phyloP scores from a whole-genome alignment of 2,797 vertebrate genomes.

The Otus scops region DNA sequence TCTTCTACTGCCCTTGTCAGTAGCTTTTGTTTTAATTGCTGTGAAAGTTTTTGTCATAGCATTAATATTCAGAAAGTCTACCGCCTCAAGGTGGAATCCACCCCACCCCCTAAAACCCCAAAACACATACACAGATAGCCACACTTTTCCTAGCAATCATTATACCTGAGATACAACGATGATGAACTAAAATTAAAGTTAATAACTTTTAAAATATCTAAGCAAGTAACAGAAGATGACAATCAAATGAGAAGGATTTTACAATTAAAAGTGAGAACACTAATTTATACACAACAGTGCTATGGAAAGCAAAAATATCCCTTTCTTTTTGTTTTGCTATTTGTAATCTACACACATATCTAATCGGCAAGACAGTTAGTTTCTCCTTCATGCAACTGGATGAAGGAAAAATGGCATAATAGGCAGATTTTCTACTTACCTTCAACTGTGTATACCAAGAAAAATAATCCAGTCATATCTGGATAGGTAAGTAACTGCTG shows the following conservation, averaged over 20 bases:
- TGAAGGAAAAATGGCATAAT: not conserved
- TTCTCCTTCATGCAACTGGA: not conserved
- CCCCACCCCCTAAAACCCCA: not conserved
- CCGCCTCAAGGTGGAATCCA: not conserved
- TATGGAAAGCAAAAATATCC: not conserved
- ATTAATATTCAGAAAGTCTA: not conserved
- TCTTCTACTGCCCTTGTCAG: not conserved
- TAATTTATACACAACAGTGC: not conserved
- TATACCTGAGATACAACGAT: not conserved
- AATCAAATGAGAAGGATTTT: not conserved
- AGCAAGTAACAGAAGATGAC: not conserved
- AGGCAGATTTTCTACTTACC: not conserved
- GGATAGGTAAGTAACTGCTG: not conserved
- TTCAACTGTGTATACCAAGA: not conserved
- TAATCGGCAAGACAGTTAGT: not conserved
- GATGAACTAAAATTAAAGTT: not conserved
- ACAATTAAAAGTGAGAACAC: not conserved
- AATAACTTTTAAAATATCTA: not conserved
- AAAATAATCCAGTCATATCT: not conserved
- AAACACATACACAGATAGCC: not conserved
- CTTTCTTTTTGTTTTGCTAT: not conserved
- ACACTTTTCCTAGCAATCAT: not conserved
- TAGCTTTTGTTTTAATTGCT: not conserved
- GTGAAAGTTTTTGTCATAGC: not conserved
- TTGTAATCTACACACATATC: not conserved